Evolutionary conservation across 2,797 vertebrate species (phyloP).

Genomic region (Dipus sagitta): DNA sequence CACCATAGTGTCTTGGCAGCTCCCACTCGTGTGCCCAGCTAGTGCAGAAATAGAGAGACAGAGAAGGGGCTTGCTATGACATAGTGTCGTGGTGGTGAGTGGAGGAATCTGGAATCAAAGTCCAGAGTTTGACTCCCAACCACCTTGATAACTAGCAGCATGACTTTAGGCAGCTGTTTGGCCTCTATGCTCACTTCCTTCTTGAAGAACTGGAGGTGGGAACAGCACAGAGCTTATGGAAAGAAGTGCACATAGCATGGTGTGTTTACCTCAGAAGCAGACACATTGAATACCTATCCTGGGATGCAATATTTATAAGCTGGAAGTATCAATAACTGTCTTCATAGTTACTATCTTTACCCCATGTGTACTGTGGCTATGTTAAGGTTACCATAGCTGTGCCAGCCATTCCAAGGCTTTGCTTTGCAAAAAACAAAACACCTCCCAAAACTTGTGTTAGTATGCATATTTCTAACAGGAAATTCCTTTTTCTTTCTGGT

Average conservation of each 20-base stretch:
- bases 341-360: not conserved
- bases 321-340: not conserved
- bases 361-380: not conserved
- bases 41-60: not conserved
- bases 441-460: not conserved
- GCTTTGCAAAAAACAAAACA: not conserved
- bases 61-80: too few relatives aligned
- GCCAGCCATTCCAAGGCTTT: not conserved
- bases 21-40: not conserved
- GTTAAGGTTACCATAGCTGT: not conserved
- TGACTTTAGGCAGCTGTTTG: not conserved
- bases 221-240: not conserved
- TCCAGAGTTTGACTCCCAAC: not conserved
- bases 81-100: not conserved
- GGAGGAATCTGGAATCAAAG: not conserved
- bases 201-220: not conserved
- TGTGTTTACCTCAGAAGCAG: not conserved
- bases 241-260: not conserved
- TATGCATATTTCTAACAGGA: not conserved
- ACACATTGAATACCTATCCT: not conserved
- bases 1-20: not conserved
- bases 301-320: not conserved
- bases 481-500: not conserved
- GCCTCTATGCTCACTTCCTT: not conserved
- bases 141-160: not conserved